Percentiles rank a stretch among this genome's conserved stretches.
phyloP scores from a whole-genome alignment of 92 coral and sea anemone genomes.

The Epizoanthus fatuus region DNA sequence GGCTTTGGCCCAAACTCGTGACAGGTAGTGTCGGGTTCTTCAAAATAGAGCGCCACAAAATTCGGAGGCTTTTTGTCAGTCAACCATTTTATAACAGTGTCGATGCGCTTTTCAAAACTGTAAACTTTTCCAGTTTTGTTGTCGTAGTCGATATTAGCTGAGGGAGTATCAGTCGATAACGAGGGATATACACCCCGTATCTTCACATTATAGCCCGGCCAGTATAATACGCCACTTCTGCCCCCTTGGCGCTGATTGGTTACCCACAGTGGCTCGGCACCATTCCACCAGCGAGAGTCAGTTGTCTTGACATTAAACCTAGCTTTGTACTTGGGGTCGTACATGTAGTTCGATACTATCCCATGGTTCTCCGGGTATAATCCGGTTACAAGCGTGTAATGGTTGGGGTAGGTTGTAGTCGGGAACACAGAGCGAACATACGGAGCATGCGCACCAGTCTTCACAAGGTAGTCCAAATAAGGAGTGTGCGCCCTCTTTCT shows the following conservation, averaged over 20 bases:
- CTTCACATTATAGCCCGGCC: slow-evolving; percentile 92
- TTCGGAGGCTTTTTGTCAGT: slow-evolving; percentile 82
- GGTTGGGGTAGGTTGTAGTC: slow-evolving; percentile 88
- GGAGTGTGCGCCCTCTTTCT: slow-evolving; percentile 81
- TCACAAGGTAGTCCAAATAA: slow-evolving; percentile 76
- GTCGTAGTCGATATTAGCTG: slow-evolving; percentile 59
- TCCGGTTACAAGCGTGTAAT: slow-evolving; percentile 89
- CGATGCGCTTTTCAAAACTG: slow-evolving; percentile 72
- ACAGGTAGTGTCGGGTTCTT: slow-evolving; percentile 84
- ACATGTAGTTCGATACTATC: slow-evolving; percentile 87
- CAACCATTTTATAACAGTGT: slow-evolving; percentile 77
- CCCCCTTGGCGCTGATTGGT: slow-evolving; percentile 92
- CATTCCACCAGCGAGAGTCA: slow-evolving; percentile 92
- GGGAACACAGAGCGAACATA: slow-evolving; percentile 84
- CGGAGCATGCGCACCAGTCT: slow-evolving; percentile 81
- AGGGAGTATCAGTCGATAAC: slow-evolving; percentile 53
- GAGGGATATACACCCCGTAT: slow-evolving; percentile 70
- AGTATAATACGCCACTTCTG: slow-evolving; percentile 81
- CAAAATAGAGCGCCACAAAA: slow-evolving; percentile 87
- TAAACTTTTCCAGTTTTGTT: slow-evolving; percentile 69
- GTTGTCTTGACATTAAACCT: slow-evolving; percentile 72
- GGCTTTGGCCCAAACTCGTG: slow-evolving; percentile 77
- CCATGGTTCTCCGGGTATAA: slow-evolving; percentile 94
- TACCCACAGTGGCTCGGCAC: slow-evolving; percentile 91
- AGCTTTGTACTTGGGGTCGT: slow-evolving; percentile 76